phyloP scores from a whole-genome alignment of 2,888 invertebrate species.

The Artemia sinica region DNA sequence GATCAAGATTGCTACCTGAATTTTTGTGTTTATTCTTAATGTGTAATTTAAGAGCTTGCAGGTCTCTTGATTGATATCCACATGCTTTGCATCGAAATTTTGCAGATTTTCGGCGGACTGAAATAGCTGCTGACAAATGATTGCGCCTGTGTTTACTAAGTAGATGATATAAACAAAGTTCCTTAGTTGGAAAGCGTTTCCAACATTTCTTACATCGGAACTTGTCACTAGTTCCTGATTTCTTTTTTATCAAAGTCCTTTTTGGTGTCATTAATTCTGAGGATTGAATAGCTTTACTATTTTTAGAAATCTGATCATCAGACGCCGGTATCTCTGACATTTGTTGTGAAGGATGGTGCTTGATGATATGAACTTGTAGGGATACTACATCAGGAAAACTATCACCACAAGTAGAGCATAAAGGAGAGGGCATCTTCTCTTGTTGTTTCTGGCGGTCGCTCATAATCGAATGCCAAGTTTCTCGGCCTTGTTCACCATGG shows the following conservation, averaged over 20 bases:
- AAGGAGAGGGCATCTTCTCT: slow-evolving; percentile 1
- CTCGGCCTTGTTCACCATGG: slow-evolving; percentile 51
- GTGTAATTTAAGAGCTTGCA: slow-evolving; percentile 18
- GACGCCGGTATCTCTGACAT: slow-evolving; percentile 13
- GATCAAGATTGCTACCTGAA: slow-evolving; percentile 26
- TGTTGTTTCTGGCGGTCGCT: slow-evolving; percentile 25
- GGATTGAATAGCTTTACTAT: slow-evolving; percentile 19
- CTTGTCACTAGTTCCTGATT: slow-evolving; percentile 22
- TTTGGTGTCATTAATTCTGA: slow-evolving; percentile 12
- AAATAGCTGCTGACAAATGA: slow-evolving; percentile 16
- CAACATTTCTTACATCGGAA: slow-evolving; percentile 28
- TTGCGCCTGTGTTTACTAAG: slow-evolving; percentile 28
- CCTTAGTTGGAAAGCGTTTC: slow-evolving; percentile 28
- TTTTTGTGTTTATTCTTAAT: slow-evolving; percentile 23
- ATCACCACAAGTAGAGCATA: slow-evolving; percentile 32
- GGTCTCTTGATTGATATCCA: slow-evolving; percentile 17
- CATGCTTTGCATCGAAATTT: slow-evolving; percentile 19
- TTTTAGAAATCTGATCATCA: slow-evolving; percentile 13
- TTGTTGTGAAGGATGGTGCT: slow-evolving; percentile 30
- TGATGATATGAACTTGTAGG: slow-evolving; percentile 36
- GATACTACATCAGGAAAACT: slow-evolving; percentile 30
- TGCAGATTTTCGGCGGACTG: slow-evolving; percentile 20
- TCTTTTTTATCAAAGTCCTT: slow-evolving; percentile 8
- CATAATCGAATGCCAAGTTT: slow-evolving; percentile 44
- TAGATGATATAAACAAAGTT: slow-evolving; percentile 30